These are phyloP conservation scores for Tangara arthus DNA, from an alignment of 2,797 vertebrate species.

Conservation along the genomic window DNA sequence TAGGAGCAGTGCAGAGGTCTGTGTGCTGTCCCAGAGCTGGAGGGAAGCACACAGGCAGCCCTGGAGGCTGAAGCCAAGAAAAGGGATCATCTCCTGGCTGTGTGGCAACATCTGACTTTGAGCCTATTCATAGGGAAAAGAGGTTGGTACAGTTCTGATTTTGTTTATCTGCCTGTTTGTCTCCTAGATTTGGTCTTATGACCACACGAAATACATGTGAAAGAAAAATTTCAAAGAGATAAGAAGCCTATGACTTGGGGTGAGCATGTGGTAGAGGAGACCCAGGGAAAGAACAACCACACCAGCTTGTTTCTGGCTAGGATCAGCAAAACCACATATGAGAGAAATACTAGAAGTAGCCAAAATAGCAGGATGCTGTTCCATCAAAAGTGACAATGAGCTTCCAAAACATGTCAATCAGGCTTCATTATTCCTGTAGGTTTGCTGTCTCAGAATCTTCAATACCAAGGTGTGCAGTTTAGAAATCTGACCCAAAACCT, in stretches of 20 bases:
- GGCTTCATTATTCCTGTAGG: background rate
- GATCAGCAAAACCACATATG: background rate
- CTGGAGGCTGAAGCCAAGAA: background rate
- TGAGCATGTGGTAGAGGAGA: background rate
- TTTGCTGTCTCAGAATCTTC: background rate
- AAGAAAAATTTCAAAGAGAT: background rate
- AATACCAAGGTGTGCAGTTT: fast-evolving
- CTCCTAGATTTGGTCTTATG: background rate
- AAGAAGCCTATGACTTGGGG: background rate
- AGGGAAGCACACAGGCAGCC: background rate
- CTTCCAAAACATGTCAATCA: background rate
- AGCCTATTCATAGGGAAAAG: background rate
- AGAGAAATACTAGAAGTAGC: background rate
- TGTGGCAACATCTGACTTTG: background rate
- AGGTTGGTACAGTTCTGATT: background rate
- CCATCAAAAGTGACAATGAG: background rate
- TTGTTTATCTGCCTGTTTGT: background rate
- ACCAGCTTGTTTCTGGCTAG: background rate
- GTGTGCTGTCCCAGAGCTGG: background rate
- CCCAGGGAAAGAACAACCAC: background rate
- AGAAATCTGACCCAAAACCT: background rate
- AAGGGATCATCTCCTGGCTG: background rate
- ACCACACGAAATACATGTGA: background rate
- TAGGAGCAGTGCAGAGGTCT: background rate
- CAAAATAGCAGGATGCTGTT: background rate